These are phyloP conservation scores for Sericinus montela DNA, from an alignment of 2,888 invertebrate species.

Conservation along the genomic window DNA sequence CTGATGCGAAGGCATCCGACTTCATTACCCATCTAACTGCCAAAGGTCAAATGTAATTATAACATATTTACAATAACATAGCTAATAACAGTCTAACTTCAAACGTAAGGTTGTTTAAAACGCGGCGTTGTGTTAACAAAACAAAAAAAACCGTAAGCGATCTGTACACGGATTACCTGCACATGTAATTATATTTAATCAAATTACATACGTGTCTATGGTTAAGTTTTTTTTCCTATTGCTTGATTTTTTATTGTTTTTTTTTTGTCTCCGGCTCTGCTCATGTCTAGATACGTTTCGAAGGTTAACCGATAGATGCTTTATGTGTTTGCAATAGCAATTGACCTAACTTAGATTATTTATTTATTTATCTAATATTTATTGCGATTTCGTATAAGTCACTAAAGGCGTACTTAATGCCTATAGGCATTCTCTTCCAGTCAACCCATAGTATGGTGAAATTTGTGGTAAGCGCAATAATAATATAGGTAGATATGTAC, in stretches of 20 bases:
- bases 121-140: background rate
- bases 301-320: constrained; percentile 7
- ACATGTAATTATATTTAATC: constrained; percentile 15
- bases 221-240: constrained; percentile 4
- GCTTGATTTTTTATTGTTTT: background rate
- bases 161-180: constrained; percentile 10
- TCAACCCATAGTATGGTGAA: no score
- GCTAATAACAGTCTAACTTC: constrained; percentile 8
- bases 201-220: constrained; percentile 9
- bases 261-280: background rate
- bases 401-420: no score
- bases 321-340: background rate
- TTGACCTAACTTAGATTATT: no score
- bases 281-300: background rate
- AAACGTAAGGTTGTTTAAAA: constrained; percentile 2
- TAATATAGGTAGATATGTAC: no score
- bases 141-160: constrained; percentile 3
- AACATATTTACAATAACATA: constrained; percentile 9
- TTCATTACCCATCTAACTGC: background rate
- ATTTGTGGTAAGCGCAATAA: no score
- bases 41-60: constrained; percentile 14
- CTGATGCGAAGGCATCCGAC: background rate
- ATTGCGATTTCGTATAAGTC: no score
- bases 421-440: no score
- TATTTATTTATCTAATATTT: no score